Base-by-base conservation (phyloP, 2,113 vertebrate genomes). In the Hyaena hyaena region DNA sequence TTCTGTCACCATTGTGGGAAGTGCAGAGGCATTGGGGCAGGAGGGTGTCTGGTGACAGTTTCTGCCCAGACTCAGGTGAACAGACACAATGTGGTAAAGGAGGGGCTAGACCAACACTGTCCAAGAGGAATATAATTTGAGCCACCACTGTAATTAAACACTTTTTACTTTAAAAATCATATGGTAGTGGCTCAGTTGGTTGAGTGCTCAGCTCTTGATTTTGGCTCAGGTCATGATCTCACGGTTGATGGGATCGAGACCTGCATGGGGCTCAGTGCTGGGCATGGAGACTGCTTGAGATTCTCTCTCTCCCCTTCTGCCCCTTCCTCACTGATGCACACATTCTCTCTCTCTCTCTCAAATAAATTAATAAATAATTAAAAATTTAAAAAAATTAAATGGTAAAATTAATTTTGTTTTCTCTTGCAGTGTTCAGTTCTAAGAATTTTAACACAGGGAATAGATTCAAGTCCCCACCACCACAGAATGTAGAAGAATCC, bases 361-460 rank as follows among this genome's bases (percentile, higher is more conserved):
- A 53, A 53, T 15, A 58, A 61, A 61, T 23, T 23, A 61, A 61
- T 61, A 8, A 61, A 55, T 17, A 55, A 55, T 39, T 61, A 61
- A 61, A 23, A 61, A 23, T 2, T 23, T 3, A 8, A 2, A 76
- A 26, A 63, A 77, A 69, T 33, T 76, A 61, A 26, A 24, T 39
- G 61, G 17, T 48, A 85, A 85, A 79, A 35, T 68, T 69, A 39
- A 12, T 77, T 33, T 66, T 66, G 28, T n/a, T n/a, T 10, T 58
- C n/a, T 48, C 63, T 84, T 84, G 58, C 26, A 12, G 10, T 61
- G 39, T 73, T 66, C 39, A 15, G 26, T 74, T 89, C n/a, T 39
- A 76, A 92, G 81, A 86, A 71, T 65, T 90, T 93, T 77, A 97
- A 90, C 16, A 45, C 48, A 63, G 48, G 19, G 12, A 26, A 89